These are phyloP conservation scores for Temnothorax unifasciatus DNA, from an alignment of 2,888 invertebrate species.

Conservation along the genomic window DNA sequence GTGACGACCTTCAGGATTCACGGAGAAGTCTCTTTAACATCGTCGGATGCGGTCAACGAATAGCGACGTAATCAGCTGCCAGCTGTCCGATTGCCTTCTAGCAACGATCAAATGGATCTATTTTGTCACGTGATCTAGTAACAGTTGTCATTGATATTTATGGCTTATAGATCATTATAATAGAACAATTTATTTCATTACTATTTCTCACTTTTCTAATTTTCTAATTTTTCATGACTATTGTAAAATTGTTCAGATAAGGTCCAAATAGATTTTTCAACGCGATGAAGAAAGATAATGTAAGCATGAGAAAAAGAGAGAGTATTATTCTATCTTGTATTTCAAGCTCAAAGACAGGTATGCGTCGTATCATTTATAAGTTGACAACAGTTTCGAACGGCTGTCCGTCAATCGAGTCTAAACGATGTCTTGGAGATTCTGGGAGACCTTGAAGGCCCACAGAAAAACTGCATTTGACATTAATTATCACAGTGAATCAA, in stretches of 20 bases:
- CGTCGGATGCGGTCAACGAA: conserved; percentile 57
- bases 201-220: too few species aligned
- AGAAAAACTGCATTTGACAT: conserved; percentile 79
- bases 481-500: conserved; percentile 71
- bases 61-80: conserved; percentile 72
- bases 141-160: neutral
- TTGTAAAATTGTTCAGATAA: neutral
- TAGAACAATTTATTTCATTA: too few species aligned
- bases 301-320: conserved; percentile 64
- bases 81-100: conserved; percentile 67
- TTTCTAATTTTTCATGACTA: too few species aligned
- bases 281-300: conserved; percentile 36
- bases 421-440: conserved; percentile 62
- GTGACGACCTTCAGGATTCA: conserved; percentile 6
- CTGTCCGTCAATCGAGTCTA: conserved; percentile 78
- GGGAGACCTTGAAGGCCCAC: conserved; percentile 67
- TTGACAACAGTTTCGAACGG: conserved; percentile 80
- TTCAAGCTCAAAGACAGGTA: conserved; percentile 72
- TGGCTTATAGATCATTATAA: neutral
- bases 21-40: conserved; percentile 54
- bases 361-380: conserved; percentile 84
- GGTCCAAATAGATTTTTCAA: conserved; percentile 39
- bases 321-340: conserved; percentile 69
- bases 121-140: conserved; percentile 56
- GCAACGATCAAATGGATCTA: conserved; percentile 45